phyloP scores from a whole-genome alignment of 2,113 vertebrate genomes.

The Oryzias celebensis region DNA sequence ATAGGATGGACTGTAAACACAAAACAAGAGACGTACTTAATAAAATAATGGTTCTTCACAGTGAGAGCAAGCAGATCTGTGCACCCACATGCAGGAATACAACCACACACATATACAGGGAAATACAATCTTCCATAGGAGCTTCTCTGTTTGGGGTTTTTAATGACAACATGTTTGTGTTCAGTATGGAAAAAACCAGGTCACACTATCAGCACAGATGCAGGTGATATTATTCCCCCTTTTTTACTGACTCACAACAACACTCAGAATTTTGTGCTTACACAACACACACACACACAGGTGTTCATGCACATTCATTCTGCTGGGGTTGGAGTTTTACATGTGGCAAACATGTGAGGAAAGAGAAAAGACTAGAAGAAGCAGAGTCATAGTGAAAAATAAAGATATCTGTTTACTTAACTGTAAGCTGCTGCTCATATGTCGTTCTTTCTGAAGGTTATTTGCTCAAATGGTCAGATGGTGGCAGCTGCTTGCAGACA shows the following conservation, averaged over 20 bases:
- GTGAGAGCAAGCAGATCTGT: neutral
- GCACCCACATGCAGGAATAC: neutral
- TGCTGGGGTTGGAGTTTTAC: neutral
- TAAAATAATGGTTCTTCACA: no score
- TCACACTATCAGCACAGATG: constrained; percentile 36
- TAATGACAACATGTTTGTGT: constrained; percentile 42
- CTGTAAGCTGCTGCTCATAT: neutral
- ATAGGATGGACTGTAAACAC: no score
- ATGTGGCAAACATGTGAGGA: neutral
- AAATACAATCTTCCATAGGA: constrained; percentile 13
- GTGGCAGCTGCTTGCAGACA: constrained; percentile 11
- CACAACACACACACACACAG: constrained; percentile 11
- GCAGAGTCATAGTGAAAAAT: neutral
- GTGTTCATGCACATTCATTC: neutral
- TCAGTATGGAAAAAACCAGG: constrained; percentile 18
- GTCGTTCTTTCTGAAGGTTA: constrained; percentile 12
- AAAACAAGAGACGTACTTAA: no score
- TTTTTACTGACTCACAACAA: neutral
- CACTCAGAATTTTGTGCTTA: neutral
- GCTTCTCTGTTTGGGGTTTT: constrained; percentile 22
- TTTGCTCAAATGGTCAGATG: constrained; percentile 26
- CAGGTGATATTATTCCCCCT: neutral
- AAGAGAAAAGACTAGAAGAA: neutral
- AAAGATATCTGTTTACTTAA: neutral
- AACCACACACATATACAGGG: constrained; percentile 7